These are phyloP conservation scores for Scalopus aquaticus DNA, from an alignment of 2,113 vertebrate genomes.

Conservation along the genomic window DNA sequence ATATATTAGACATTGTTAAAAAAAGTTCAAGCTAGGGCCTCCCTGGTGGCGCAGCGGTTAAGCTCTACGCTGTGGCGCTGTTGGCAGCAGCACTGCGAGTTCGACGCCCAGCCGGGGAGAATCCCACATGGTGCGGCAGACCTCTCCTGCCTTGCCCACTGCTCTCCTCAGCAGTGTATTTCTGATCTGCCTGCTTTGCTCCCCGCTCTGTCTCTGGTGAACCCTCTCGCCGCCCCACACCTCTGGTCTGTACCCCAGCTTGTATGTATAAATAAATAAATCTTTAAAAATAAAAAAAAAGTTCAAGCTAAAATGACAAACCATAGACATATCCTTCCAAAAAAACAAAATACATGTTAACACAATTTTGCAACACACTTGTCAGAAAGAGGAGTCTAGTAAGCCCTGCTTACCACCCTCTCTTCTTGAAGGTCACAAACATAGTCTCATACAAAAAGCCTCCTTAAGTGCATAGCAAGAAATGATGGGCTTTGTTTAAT, in stretches of 20 bases:
- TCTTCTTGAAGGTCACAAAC: neutral
- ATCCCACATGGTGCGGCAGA: too few species aligned
- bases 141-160: too few species aligned
- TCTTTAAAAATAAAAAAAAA: neutral
- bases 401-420: neutral
- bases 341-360: neutral
- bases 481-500: neutral
- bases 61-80: too few species aligned
- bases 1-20: neutral
- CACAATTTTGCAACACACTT: neutral
- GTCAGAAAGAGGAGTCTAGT: neutral
- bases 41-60: too few species aligned
- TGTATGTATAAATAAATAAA: too few species aligned
- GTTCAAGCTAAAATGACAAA: neutral
- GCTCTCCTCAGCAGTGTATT: too few species aligned
- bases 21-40: neutral
- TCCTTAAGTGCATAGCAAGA: neutral
- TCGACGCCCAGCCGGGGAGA: too few species aligned
- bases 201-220: too few species aligned
- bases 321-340: neutral
- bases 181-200: too few species aligned
- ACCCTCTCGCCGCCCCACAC: too few species aligned
- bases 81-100: too few species aligned
- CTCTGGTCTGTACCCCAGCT: too few species aligned
- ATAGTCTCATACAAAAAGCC: neutral